Base-by-base conservation (phyloP, 1,140 invertebrate species). In the Parapsyche elsis region DNA sequence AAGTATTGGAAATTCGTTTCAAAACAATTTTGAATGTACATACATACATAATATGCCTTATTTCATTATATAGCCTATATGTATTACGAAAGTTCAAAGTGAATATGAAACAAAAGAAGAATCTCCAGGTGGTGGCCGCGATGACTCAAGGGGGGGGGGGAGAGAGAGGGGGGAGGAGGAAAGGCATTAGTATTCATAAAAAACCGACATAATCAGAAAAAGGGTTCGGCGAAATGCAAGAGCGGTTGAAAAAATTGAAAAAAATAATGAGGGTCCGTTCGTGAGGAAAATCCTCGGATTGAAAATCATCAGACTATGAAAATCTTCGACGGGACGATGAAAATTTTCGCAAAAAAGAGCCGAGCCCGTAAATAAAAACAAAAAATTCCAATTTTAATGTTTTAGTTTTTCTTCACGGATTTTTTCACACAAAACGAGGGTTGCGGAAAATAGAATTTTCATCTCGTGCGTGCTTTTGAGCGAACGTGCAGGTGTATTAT, bases 271-370 rank as follows among this genome's bases (percentile, higher is more conserved):
- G 38, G 38, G 71, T 23, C 21, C 71, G 71, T n/a, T 74, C 71
- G 44, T 23, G 71, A 23, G 71, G 26, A 74, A 46, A 46, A 49
- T 74, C 24, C 30, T 23, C 45, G 46, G 45, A 74, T 74, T 74
- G 71, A 74, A 74, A 74, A 45, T 74, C 71, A 74, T n/a, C 71
- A 74, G 71, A 74, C 71, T 74, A 74, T 49, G 71, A 74, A 74
- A 74, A 26, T 67, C 10, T 67, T 67, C 30, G 30, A 38, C 30
- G 7, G 21, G 67, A 12, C 61, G 21, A 12, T 67, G 61, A 53
- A 53, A 53, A 53, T 53, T 53, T 53, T 16, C 49, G 12, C 12
- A n/a, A 53, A 53, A 9, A 14, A 19, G 49, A 53, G 49, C 12
- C 12, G 4, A 53, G 4, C 12, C 49, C 12, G 2, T 14, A 19